Base-by-base conservation (phyloP, 2,888 invertebrate species). In the Amphipoea lucens region DNA sequence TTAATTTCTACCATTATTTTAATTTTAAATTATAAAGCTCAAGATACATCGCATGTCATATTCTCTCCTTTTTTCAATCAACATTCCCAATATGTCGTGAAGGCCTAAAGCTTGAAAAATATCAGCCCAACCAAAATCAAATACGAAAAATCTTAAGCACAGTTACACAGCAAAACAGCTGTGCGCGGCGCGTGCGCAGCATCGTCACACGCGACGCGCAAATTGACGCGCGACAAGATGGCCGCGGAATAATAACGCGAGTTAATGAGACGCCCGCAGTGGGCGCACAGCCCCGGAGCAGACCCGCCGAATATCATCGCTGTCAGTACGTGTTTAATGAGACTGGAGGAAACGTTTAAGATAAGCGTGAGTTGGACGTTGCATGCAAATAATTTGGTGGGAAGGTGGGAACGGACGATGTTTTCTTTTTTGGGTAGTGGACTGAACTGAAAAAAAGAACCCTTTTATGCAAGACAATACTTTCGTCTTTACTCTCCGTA, bases 151-250 rank as follows among this genome's bases (percentile, higher is more conserved):
- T 72, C 78, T 78, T 66, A 66, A 73, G 45, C 67, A 77, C 86
- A 83, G 81, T 79, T 88, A 86, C 65, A 17, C 79, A 79, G 80
- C 65, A 82, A 36, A 63, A 80, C 83, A 82, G 83, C 88, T 85
- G 87, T 86, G 90, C 79, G 76, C 84, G 89, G 86, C 88, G 86
- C 83, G 88, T 87, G 84, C 89, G 87, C 90, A 88, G 78, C 88
- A 86, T 88, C 90, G 91, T 90, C 90, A 91, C 90, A 90, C 87
- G 86, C 89, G 87, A 86, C 82, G 87, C 83, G 90, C 90, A 93
- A 93, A 94, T 92, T 93, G 93, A 91, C 92, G 88, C 91, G 88
- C 91, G 90, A 90, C 90, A 92, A 91, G 87, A 90, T 90, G 91
- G 90, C 89, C 84, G 86, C 86, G 83, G 92, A 91, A 91, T 92